Base-by-base conservation (phyloP, 37 sponge, comb jelly and placozoan genomes). In the Oopsacas minuta region DNA sequence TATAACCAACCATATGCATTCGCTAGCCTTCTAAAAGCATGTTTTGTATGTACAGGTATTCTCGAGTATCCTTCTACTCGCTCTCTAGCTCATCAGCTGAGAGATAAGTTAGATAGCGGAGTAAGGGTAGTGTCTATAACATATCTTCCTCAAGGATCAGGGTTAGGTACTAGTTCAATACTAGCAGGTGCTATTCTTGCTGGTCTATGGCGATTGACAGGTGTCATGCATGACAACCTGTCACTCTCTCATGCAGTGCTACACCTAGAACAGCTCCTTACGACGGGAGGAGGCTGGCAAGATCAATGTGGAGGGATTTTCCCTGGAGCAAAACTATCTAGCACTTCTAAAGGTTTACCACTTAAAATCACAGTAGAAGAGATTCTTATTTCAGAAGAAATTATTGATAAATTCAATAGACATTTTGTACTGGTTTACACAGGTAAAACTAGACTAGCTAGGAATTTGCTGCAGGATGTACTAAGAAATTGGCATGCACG, bases 221-320 rank as follows among this genome's bases (percentile, higher is more conserved):
- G 94, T 0, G 53, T 83, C 30, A 0, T 52, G 7, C 88, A 88
- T 85, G 82, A 85, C 17, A 28, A 52, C 0, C 88, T 87, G 83
- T 89, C 91, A 17, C 87, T 93, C 69, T 88, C 88, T 23, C 94
- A 93, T 81, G 88, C 91, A 1, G 94, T 93, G 38, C 75, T 93
- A 34, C 81, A 89, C 39, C 34, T 93, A 69, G 94, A 93, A 86
- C 94, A 93, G 87, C 82, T 93, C 84, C 83, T 93, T 36, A 93
- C 94, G 10, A 91, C 91, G 3, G 94, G 94, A 8, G 94, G 94
- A 0, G 94, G 94, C 35, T 93, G 94, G 94, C 94, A 93, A 86
- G 94, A 93, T 61, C 94, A 93, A 83, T 88, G 88, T 82, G 94
- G 94, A 34, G 94, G 94, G 0, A 81, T 93, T 23, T 91, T 88